These are phyloP conservation scores for Portevinia maculata DNA, from an alignment of 2,888 invertebrate genomes.

Conservation along the genomic window DNA sequence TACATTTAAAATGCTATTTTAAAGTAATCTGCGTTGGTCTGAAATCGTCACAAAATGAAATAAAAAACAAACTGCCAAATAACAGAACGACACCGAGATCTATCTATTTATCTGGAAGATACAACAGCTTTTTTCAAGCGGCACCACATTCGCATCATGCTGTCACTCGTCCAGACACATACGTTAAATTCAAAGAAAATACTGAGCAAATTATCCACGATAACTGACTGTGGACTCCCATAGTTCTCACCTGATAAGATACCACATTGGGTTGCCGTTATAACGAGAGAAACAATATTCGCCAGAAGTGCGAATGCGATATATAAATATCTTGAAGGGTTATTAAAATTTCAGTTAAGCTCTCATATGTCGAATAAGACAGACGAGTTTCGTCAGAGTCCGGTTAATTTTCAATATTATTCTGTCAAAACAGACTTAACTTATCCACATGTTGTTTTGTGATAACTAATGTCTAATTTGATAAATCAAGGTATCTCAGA, in stretches of 20 bases:
- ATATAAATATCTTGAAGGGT: conserved; percentile 69
- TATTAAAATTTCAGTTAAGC: conserved; percentile 66
- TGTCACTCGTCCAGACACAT: neutral
- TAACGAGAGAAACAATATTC: conserved; percentile 1
- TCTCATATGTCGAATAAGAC: conserved; percentile 51
- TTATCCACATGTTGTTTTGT: conserved; percentile 38
- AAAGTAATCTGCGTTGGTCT: too few relatives aligned
- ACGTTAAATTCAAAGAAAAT: conserved; percentile 8
- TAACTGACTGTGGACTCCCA: neutral
- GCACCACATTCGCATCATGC: conserved; percentile 33
- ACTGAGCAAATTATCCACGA: conserved; percentile 12
- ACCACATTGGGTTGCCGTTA: conserved; percentile 18
- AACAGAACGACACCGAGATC: neutral
- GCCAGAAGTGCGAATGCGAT: conserved; percentile 11
- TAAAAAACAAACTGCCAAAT: neutral
- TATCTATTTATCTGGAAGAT: neutral
- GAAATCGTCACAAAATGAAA: conserved; percentile 9
- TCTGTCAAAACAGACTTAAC: conserved; percentile 45
- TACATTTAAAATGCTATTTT: too few relatives aligned
- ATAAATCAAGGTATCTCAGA: conserved; percentile 9
- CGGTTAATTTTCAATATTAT: conserved; percentile 4
- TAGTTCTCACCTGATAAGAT: conserved; percentile 45
- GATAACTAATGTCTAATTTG: conserved; percentile 17
- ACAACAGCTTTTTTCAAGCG: conserved; percentile 22
- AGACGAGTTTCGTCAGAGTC: conserved; percentile 49